These are phyloP conservation scores for Clistopyga incitator DNA, from an alignment of 2,888 invertebrate species.

Conservation along the genomic window DNA sequence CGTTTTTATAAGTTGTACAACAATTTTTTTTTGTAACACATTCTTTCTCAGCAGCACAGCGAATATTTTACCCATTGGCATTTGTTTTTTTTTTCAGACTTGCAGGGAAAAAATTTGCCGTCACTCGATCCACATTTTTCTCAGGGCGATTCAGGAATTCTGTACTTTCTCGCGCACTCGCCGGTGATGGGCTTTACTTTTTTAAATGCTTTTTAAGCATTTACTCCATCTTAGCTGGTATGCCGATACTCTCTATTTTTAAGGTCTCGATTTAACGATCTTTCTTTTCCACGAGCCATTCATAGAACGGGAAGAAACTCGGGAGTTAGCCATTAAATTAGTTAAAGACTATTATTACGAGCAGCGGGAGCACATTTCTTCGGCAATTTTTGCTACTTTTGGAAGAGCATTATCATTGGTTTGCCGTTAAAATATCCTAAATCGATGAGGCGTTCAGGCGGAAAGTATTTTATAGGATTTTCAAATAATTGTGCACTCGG, in stretches of 20 bases:
- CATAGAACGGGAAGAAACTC: background rate
- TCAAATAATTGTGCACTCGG: background rate
- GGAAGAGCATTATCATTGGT: background rate
- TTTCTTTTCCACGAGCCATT: conserved; percentile 1
- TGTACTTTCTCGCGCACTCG: background rate
- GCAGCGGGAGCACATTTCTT: background rate
- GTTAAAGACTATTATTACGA: conserved; percentile 17
- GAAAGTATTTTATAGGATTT: too few relatives aligned
- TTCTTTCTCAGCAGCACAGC: too few relatives aligned
- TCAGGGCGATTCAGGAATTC: background rate
- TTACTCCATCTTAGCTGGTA: conserved; percentile 1
- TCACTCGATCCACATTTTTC: too few relatives aligned
- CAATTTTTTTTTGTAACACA: too few relatives aligned
- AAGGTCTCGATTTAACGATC: conserved; percentile 27
- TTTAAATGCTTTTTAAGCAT: background rate
- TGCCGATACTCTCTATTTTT: conserved; percentile 9
- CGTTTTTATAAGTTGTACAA: too few relatives aligned
- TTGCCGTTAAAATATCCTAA: background rate
- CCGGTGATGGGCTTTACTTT: background rate
- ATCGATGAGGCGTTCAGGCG: background rate
- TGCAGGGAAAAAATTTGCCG: too few relatives aligned
- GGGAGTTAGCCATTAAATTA: background rate
- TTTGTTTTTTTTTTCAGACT: too few relatives aligned
- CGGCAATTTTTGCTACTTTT: background rate
- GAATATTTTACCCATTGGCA: too few relatives aligned